phyloP scores from a whole-genome alignment of 2,797 vertebrate species.

The Mus caroli region DNA sequence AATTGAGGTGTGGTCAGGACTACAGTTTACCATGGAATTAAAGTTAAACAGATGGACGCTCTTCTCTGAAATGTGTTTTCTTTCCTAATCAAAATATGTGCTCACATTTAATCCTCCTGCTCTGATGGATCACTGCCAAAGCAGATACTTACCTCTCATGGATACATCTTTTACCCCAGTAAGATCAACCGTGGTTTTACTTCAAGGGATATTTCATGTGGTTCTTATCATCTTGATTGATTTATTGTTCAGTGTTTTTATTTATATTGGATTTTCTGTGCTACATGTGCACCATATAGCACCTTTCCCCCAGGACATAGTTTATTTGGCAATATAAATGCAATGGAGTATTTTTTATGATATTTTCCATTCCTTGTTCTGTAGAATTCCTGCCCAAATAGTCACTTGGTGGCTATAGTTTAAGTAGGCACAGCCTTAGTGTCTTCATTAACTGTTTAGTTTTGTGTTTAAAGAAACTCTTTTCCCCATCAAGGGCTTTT shows the following conservation, averaged over 20 bases:
- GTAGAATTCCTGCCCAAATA: slow-evolving; percentile 39
- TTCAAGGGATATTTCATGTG: slow-evolving; percentile 12
- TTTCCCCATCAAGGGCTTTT: not conserved
- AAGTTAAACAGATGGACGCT: not conserved
- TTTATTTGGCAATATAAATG: slow-evolving; percentile 52
- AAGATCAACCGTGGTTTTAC: not conserved
- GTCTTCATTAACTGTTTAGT: slow-evolving; percentile 28
- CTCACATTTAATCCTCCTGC: slow-evolving; percentile 5
- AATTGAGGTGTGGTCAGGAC: not conserved
- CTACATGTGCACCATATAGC: not conserved
- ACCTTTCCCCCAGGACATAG: not conserved
- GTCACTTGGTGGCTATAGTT: not conserved
- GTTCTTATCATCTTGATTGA: slow-evolving; percentile 24
- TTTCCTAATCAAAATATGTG: not conserved
- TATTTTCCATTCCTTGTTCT: slow-evolving; percentile 10
- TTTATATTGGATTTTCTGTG: slow-evolving; percentile 43
- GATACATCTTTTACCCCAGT: not conserved
- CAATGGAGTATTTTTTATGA: slow-evolving; percentile 2
- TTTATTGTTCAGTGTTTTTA: slow-evolving; percentile 22
- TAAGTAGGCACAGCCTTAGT: not conserved
- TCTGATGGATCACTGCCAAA: not conserved
- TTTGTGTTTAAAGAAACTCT: slow-evolving; percentile 50
- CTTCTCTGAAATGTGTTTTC: not conserved
- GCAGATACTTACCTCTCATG: not conserved
- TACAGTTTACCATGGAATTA: not conserved